phyloP scores from a whole-genome alignment of 2,797 vertebrate genomes.

The Myotis planiceps region DNA sequence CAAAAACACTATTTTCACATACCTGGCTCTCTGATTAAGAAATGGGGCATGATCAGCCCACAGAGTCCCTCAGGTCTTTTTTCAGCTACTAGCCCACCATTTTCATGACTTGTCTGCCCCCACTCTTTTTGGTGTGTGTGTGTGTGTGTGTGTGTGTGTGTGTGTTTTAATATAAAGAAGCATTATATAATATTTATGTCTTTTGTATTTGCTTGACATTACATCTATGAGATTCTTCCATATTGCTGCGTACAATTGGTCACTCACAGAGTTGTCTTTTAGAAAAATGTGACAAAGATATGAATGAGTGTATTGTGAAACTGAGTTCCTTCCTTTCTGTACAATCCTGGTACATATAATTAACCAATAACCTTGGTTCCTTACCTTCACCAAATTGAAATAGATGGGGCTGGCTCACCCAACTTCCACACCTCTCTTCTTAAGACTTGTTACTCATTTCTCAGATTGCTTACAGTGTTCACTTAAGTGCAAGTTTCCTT shows the following conservation, averaged over 20 bases:
- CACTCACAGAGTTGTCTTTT: neutral
- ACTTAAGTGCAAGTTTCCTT: neutral
- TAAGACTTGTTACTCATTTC: neutral
- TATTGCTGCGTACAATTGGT: neutral
- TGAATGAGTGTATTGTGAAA: neutral
- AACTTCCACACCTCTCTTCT: neutral
- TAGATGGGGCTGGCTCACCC: neutral
- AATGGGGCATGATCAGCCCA: neutral
- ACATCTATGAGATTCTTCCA: neutral
- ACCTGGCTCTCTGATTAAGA: neutral
- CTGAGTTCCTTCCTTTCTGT: neutral
- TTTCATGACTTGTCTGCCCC: neutral
- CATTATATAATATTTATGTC: neutral
- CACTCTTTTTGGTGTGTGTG: neutral
- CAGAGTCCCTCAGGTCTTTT: neutral
- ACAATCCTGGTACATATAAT: neutral
- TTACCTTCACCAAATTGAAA: neutral
- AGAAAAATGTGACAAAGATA: neutral
- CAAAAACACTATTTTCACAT: neutral
- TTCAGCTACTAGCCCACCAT: neutral
- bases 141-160: neutral
- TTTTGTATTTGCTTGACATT: neutral
- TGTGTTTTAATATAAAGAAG: neutral
- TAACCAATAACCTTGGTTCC: neutral
- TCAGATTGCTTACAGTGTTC: neutral